Conservation (phyloP, 1,140 invertebrate species). For the Rhopalosiphum padi region DNA sequence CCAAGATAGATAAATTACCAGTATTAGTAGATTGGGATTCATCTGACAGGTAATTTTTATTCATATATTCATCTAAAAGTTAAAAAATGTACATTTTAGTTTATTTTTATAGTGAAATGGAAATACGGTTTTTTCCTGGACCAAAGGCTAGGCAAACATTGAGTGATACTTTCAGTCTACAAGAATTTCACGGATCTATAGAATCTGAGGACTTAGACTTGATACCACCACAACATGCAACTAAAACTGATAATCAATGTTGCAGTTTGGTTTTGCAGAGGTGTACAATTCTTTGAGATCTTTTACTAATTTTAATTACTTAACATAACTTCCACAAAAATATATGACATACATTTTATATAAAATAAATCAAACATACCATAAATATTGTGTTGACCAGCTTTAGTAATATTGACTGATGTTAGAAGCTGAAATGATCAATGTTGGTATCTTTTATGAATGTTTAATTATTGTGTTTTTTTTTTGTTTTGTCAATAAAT, state of each 20-base stretch:
- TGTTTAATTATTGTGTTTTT: constrained; percentile 14
- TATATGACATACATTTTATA: not conserved
- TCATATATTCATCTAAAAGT: not conserved
- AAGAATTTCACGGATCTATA: constrained; percentile 68
- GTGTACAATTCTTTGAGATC: constrained; percentile 38
- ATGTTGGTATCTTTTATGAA: not conserved
- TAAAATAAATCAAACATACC: not conserved
- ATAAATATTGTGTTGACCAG: not conserved
- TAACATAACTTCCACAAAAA: not conserved
- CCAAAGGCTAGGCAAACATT: constrained; percentile 66
- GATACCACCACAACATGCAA: constrained; percentile 58
- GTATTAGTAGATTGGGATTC: constrained; percentile 70
- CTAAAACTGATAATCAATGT: constrained; percentile 48
- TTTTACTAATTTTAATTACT: not conserved
- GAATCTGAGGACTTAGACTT: constrained; percentile 60
- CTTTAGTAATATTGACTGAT: constrained; percentile 54
- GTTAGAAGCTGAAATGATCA: constrained; percentile 29
- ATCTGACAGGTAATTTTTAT: constrained; percentile 64
- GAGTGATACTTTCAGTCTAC: constrained; percentile 71
- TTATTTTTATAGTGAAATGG: constrained; percentile 66
- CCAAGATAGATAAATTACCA: constrained; percentile 67
- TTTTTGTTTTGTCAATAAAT: constrained; percentile 36
- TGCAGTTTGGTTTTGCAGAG: constrained; percentile 47
- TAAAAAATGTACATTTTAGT: constrained; percentile 55
- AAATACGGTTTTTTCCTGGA: constrained; percentile 68